Conservation (phyloP, 2,113 vertebrate genomes). For the Uria lomvia region DNA sequence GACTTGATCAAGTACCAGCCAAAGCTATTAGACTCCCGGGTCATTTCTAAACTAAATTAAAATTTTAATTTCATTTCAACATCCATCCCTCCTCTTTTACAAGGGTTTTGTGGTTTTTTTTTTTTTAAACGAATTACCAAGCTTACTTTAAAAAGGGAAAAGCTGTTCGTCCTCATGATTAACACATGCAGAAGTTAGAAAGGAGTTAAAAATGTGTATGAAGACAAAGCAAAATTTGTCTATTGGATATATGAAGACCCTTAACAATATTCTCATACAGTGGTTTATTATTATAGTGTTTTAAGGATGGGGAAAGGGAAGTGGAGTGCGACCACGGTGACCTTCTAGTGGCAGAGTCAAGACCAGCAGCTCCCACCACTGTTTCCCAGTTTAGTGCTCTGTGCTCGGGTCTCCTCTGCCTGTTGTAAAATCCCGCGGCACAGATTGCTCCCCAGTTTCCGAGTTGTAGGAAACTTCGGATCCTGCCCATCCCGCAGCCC, state of each 20-base stretch:
- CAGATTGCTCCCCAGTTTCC: neutral
- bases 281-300: neutral
- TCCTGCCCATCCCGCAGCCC: neutral
- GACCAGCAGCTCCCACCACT: neutral
- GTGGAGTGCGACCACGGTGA: neutral
- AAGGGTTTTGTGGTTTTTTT: neutral
- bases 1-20: conserved; percentile 20
- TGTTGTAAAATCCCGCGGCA: neutral
- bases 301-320: neutral
- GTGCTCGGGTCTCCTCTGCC: neutral
- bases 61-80: conserved; percentile 42
- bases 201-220: neutral
- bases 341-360: neutral
- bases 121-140: neutral
- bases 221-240: neutral
- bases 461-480: neutral
- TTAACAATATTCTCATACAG: neutral
- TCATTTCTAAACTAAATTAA: conserved; percentile 35
- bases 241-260: neutral
- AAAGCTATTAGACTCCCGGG: conserved; percentile 25
- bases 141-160: neutral
- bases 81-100: neutral
- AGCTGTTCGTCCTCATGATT: neutral
- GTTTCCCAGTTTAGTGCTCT: neutral
- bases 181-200: neutral